phyloP scores from a whole-genome alignment of 1,140 invertebrate genomes.

The Drosophila pachea region DNA sequence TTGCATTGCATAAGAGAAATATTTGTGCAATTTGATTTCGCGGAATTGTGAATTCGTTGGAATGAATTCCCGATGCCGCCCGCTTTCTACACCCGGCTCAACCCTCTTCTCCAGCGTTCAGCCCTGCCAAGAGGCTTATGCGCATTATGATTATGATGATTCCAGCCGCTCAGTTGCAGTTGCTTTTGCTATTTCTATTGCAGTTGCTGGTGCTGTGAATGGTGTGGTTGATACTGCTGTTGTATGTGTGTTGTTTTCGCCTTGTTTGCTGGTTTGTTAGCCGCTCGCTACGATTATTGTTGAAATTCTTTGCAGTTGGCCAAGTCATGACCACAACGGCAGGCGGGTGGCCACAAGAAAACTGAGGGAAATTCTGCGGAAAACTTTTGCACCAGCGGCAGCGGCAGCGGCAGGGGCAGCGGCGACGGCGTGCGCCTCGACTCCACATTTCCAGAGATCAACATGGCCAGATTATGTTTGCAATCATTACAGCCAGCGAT shows the following conservation, averaged over 20 bases:
- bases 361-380: conserved; percentile 67
- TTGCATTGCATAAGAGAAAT: conserved; percentile 75
- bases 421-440: background rate
- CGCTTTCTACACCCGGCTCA: background rate
- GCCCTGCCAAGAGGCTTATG: conserved; percentile 57
- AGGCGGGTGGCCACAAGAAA: conserved; percentile 37
- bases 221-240: background rate
- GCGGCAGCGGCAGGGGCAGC: conserved; percentile 11
- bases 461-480: conserved; percentile 76
- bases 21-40: conserved; percentile 78
- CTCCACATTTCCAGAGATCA: conserved; percentile 56
- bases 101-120: conserved; percentile 14
- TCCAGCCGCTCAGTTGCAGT: conserved; percentile 54
- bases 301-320: conserved; percentile 72
- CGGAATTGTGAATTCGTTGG: conserved; percentile 77
- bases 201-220: conserved; percentile 8
- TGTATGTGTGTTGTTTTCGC: conserved; percentile 68
- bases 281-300: conserved; percentile 69
- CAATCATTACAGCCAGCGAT: conserved; percentile 72
- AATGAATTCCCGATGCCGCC: conserved; percentile 61
- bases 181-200: conserved; percentile 27
- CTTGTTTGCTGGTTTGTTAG: conserved; percentile 77
- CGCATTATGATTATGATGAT: conserved; percentile 77
- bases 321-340: conserved; percentile 64
- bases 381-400: conserved; percentile 56